A percentile compares a stretch with the other conserved stretches of the same genome.
These are phyloP conservation scores for Channallabes apus DNA, from an alignment of 2,797 vertebrate species.

Conservation along the genomic window DNA sequence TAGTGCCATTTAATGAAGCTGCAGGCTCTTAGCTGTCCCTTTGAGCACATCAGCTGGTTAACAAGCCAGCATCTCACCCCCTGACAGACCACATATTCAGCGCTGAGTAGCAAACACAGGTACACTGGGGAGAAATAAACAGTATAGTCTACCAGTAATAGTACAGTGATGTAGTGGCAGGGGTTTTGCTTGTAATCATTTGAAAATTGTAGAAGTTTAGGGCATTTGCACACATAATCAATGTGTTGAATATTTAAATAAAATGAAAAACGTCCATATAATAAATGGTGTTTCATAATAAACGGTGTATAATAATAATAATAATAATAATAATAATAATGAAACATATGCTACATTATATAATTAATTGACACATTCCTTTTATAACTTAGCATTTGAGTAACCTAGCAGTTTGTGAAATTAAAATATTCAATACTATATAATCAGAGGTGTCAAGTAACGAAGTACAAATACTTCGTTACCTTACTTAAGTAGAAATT, in stretches of 20 bases:
- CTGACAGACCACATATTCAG: slow-evolving; percentile 26
- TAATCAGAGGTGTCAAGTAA: no score
- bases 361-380: background rate
- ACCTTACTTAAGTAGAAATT: no score
- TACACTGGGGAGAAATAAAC: slow-evolving; percentile 13
- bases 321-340: no score
- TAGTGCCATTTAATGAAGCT: slow-evolving; percentile 47
- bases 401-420: background rate
- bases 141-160: slow-evolving; percentile 17
- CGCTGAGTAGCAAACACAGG: background rate
- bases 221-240: background rate
- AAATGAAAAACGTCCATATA: background rate
- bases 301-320: no score
- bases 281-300: background rate
- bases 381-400: background rate
- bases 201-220: no score
- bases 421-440: background rate
- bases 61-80: slow-evolving; percentile 21
- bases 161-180: background rate
- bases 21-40: slow-evolving; percentile 38
- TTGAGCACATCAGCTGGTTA: slow-evolving; percentile 40
- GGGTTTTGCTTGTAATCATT: background rate
- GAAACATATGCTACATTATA: background rate
- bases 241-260: background rate
- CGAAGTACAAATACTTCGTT: no score